These are phyloP conservation scores for Mythimna impura DNA, from an alignment of 2,888 invertebrate genomes.

Conservation along the genomic window DNA sequence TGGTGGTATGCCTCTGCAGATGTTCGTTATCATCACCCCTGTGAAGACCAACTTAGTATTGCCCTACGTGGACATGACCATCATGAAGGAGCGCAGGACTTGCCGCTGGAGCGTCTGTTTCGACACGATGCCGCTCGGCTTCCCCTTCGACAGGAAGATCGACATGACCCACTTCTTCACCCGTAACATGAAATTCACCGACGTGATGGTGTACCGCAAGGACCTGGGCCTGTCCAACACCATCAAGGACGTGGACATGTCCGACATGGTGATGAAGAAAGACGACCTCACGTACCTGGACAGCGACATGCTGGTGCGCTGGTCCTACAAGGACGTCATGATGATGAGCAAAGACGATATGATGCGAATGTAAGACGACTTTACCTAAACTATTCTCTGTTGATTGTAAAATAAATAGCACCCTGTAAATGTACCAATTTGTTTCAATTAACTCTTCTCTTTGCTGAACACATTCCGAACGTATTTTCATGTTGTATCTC, in stretches of 20 bases:
- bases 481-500: slow-evolving; percentile 5
- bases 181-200: slow-evolving; percentile 92
- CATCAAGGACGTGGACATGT: slow-evolving; percentile 80
- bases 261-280: slow-evolving; percentile 84
- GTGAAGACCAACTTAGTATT: slow-evolving; percentile 86
- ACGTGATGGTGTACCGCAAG: slow-evolving; percentile 92
- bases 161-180: slow-evolving; percentile 90
- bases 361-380: slow-evolving; percentile 75
- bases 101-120: slow-evolving; percentile 89
- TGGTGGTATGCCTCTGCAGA: slow-evolving; percentile 91
- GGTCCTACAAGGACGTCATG: slow-evolving; percentile 85
- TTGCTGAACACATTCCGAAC: slow-evolving; percentile 16
- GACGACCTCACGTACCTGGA: slow-evolving; percentile 85
- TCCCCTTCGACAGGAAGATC: slow-evolving; percentile 94
- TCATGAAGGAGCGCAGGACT: slow-evolving; percentile 87
- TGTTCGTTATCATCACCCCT: slow-evolving; percentile 92
- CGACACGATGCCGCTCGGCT: slow-evolving; percentile 93
- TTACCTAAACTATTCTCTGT: slow-evolving; percentile 16
- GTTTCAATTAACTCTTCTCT: slow-evolving; percentile 29
- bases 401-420: slow-evolving; percentile 57
- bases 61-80: slow-evolving; percentile 83
- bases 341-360: slow-evolving; percentile 81
- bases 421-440: slow-evolving; percentile 41
- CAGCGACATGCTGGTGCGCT: slow-evolving; percentile 80
- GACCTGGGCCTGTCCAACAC: slow-evolving; percentile 81